Percentiles rank a stretch among this genome's conserved stretches.
These are phyloP conservation scores for Tetraodon nigroviridis DNA, from an alignment of 2,113 vertebrate species.

Conservation along the genomic window DNA sequence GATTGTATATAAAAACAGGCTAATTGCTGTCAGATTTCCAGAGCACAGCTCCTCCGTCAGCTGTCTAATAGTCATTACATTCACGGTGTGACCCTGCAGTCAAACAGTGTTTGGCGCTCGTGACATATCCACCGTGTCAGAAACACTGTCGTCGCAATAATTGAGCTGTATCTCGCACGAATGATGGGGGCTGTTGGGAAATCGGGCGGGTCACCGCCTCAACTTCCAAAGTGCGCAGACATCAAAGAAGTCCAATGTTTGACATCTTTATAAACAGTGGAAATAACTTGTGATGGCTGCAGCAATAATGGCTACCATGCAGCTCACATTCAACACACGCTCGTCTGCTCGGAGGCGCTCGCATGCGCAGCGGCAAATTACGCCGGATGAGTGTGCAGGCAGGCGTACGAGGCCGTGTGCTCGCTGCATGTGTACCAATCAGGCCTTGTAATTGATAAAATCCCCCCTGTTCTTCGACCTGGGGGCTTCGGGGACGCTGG, in stretches of 20 bases:
- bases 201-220: conserved; percentile 26
- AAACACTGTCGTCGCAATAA: conserved; percentile 41
- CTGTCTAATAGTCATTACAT: conserved; percentile 62
- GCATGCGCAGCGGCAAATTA: conserved; percentile 7
- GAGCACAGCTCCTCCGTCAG: conserved; percentile 53
- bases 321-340: conserved; percentile 16
- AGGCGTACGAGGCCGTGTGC: conserved; percentile 24
- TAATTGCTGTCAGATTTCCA: conserved; percentile 72
- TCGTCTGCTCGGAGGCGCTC: not conserved
- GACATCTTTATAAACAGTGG: conserved; percentile 62
- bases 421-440: conserved; percentile 61
- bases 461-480: conserved; percentile 57
- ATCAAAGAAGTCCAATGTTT: conserved; percentile 61
- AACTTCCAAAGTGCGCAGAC: conserved; percentile 42
- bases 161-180: conserved; percentile 37
- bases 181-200: conserved; percentile 33
- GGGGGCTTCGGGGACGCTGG: conserved; percentile 55
- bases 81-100: conserved; percentile 63
- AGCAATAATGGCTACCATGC: conserved; percentile 63
- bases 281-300: conserved; percentile 56
- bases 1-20: conserved; percentile 54
- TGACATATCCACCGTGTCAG: conserved; percentile 59
- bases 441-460: conserved; percentile 65
- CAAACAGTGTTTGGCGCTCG: conserved; percentile 51
- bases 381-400: conserved; percentile 35